Evolutionary conservation across 2,888 invertebrate genomes (phyloP).

Genomic region (Habrosyne pyritoides): DNA sequence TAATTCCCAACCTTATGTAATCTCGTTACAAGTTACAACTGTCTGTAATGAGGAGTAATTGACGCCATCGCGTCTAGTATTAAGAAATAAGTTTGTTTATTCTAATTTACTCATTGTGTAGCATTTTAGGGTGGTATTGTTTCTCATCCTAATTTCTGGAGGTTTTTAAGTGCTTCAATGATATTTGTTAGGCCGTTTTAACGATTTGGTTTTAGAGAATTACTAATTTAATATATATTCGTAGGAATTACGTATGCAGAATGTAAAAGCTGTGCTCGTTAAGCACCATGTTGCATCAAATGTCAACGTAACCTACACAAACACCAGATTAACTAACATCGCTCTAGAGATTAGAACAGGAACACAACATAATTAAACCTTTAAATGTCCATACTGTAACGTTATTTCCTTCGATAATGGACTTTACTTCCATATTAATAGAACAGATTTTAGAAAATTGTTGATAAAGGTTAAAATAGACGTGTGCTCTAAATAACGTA

Average conservation of each 20-base stretch:
- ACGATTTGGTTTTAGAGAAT: too few species aligned
- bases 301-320: conserved; percentile 1
- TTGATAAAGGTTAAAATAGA: background rate
- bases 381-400: background rate
- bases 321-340: background rate
- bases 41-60: background rate
- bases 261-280: conserved; percentile 2
- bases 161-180: background rate
- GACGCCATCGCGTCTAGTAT: background rate
- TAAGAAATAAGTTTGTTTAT: background rate
- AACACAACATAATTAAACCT: conserved; percentile 1
- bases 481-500: background rate
- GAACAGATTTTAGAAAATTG: background rate
- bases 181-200: background rate
- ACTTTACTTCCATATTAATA: background rate
- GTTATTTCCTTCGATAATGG: background rate
- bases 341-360: background rate
- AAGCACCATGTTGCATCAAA: background rate
- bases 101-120: background rate
- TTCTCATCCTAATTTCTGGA: background rate
- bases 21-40: background rate
- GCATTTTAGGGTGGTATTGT: background rate
- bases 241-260: background rate
- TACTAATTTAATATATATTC: background rate
- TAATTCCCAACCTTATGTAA: conserved; percentile 1